A percentile compares a stretch with the other conserved stretches of the same genome.
These are phyloP conservation scores for Tauraco erythrolophus DNA, from an alignment of 2,113 vertebrate genomes.

Conservation along the genomic window DNA sequence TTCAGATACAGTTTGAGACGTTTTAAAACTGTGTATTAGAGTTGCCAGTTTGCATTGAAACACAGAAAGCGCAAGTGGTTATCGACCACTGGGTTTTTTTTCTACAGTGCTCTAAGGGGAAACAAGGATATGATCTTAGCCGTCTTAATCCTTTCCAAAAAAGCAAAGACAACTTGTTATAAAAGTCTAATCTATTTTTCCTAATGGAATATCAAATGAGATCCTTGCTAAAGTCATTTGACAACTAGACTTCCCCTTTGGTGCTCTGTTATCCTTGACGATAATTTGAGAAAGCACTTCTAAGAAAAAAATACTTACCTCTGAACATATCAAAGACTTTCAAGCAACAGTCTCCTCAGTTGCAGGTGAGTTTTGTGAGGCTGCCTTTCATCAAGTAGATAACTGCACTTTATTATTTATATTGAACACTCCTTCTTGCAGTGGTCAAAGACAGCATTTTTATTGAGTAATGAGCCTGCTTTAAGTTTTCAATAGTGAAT, in stretches of 20 bases:
- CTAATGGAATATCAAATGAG: not conserved
- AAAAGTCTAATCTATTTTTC: not conserved
- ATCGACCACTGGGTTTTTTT: rapidly evolving
- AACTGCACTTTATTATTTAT: not conserved
- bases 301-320: not conserved
- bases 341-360: not conserved
- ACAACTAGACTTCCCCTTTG: not conserved
- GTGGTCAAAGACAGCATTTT: not conserved
- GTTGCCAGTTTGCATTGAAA: not conserved
- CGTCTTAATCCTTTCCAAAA: not conserved
- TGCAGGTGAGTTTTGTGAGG: not conserved
- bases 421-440: not conserved
- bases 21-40: not conserved
- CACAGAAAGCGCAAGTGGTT: not conserved
- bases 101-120: not conserved
- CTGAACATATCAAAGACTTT: not conserved
- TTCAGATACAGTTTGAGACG: not conserved
- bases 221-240: not conserved
- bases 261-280: not conserved
- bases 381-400: not conserved
- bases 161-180: not conserved
- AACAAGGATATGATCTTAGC: not conserved
- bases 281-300: not conserved
- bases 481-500: not conserved
- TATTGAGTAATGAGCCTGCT: not conserved